phyloP scores from a whole-genome alignment of 2,888 invertebrate genomes.

The Scelioninae gen. 1 region DNA sequence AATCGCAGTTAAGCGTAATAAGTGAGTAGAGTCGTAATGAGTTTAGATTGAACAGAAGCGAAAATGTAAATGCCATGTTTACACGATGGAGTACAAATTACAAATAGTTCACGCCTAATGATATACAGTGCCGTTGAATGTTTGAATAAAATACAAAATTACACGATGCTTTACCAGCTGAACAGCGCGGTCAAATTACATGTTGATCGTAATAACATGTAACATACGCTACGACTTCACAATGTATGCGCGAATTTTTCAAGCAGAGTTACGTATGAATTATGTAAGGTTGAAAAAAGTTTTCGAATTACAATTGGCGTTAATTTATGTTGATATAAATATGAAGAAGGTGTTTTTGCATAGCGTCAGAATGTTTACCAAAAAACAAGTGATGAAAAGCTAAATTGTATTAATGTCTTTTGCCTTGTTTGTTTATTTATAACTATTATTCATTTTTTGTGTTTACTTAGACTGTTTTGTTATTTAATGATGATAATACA shows the following conservation, averaged over 20 bases:
- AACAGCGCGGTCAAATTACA: conserved; percentile 62
- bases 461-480: too few species aligned
- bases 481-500: too few species aligned
- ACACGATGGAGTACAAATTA: conserved; percentile 63
- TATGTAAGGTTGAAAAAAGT: conserved; percentile 29
- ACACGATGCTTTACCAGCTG: conserved; percentile 60
- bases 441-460: too few species aligned
- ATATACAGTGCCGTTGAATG: conserved; percentile 63
- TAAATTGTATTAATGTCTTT: too few species aligned
- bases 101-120: conserved; percentile 67
- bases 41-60: conserved; percentile 62
- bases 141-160: conserved; percentile 68
- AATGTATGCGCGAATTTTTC: conserved; percentile 52
- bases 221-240: conserved; percentile 46
- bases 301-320: conserved; percentile 23
- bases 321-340: conserved; percentile 12
- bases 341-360: not conserved
- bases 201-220: conserved; percentile 64
- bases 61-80: conserved; percentile 69
- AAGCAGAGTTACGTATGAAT: conserved; percentile 36
- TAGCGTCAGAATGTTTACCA: not conserved
- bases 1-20: conserved; percentile 34
- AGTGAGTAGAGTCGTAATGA: conserved; percentile 46
- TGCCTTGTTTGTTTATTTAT: too few species aligned
- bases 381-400: not conserved